Evolutionary conservation across 2,113 vertebrate genomes (phyloP), one percentile per base, ranked within the genome.

Genomic region (Formicarius rufipectus): DNA sequence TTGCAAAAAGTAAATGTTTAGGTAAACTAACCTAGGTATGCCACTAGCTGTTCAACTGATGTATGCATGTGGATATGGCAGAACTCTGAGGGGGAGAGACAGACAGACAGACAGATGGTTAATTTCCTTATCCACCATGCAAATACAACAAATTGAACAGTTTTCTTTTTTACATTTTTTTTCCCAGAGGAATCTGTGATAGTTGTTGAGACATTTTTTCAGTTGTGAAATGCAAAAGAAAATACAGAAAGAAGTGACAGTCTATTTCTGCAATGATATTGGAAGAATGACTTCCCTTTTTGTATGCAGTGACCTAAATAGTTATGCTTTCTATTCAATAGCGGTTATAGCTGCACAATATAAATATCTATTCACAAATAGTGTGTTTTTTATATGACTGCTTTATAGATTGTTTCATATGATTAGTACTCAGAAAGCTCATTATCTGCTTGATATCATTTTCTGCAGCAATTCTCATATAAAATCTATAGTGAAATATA

Each of bases 61-160:
- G 8, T 10, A 16, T 64, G 15, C 33, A 14, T 28, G 9, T 49
- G 8, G 28, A 28, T 58, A 21, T 14, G 12, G 19, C 33, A 35
- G 31, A 55, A 62, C 14, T 58, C 47, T 17, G 3, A 80, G 3
- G 20, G 40, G 17, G 2, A 35, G 19, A 80, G 19, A 67, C 12
- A 53, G 6, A 72, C 2, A 25, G 40, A 24, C 1, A 35, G 4
- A 49, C 13, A 63, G 12, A 45, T 0, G 5, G 8, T 20, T 7
- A 30, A 80, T 53, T 82, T 91, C 30, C 6, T 75, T 82, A 47
- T 23, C 13, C 28, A 25, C 24, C 10, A 16, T 23, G n/a, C 4
- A 78, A 79, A 68, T 69, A 50, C 11, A 45, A 45, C 44, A 78
- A 50, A 71, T 19, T 55, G 1, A 37, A 55, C 59, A 35, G 1